A percentile compares a stretch with the other conserved stretches of the same genome.
Conservation (phyloP, 2,113 vertebrate genomes). For the Lagenorhynchus albirostris region DNA sequence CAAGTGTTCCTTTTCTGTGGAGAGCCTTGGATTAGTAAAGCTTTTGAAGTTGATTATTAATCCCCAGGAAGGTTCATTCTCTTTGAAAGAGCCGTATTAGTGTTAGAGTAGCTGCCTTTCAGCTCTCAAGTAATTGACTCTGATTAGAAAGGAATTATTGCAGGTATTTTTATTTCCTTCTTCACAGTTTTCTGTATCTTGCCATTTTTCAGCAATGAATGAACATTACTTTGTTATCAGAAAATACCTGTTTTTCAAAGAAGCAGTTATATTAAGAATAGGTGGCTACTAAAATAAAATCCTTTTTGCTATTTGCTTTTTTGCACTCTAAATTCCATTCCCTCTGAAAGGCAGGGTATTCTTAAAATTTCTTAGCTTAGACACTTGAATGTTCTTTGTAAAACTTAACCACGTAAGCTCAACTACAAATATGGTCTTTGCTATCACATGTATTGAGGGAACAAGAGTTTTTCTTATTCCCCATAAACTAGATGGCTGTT, state of each 20-base stretch:
- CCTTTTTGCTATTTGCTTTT: constrained; percentile 1
- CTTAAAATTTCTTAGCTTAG: constrained; percentile 6
- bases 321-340: background rate
- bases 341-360: background rate
- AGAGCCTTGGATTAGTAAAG: background rate
- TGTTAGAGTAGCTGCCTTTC: background rate
- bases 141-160: background rate
- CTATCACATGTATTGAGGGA: background rate
- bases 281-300: background rate
- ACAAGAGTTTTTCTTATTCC: background rate
- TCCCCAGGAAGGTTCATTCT: background rate
- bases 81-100: background rate
- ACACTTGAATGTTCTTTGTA: background rate
- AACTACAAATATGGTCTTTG: background rate
- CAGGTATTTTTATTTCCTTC: background rate
- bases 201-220: background rate
- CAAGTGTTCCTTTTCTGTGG: background rate
- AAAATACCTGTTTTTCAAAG: constrained; percentile 29
- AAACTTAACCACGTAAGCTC: background rate
- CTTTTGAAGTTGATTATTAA: background rate
- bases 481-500: background rate
- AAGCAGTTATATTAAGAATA: background rate
- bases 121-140: constrained; percentile 1
- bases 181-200: background rate
- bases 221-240: background rate